Evolutionary conservation across 2,797 vertebrate genomes (phyloP), one percentile per base, ranked within the genome.

Genomic region (Pampus argenteus): DNA sequence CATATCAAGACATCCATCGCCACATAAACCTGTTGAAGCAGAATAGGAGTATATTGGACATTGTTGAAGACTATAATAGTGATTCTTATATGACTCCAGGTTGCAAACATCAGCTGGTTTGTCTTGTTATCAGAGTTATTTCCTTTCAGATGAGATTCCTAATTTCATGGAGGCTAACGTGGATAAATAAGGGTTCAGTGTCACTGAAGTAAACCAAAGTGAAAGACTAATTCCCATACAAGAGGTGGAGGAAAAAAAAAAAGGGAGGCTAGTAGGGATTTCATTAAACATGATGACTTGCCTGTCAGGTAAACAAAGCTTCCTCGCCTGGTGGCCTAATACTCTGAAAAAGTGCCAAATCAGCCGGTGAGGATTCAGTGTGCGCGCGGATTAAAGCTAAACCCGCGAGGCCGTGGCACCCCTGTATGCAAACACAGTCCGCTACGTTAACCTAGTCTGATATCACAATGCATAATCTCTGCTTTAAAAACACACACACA

Each of bases 401-500:
- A 84, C 78, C 84, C 13, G 65, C 31, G 50, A 83, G 82, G 78
- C 86, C 20, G 74, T 58, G 77, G 80, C 86, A 62, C 74, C 87
- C 75, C 82, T 85, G 88, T 87, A 89, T 86, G 88, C 91, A 90
- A 91, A 91, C 88, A 88, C 82, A 84, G 85, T 76, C 83, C 75
- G 85, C 90, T 83, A 85, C 82, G 79, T 88, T 91, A 80, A 89
- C 91, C 83, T 79, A 81, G 86, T 92, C 82, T 90, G 85, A 91
- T 93, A 93, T 93, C 94, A 93, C 88, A 90, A 91, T 91, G 92
- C 89, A 92, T 93, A 93, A 94, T 94, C 93, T 94, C 87, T 89
- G 83, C 76, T 86, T 86, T 74, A 51, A 66, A 84, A 71, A 74
- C n/a, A n/a, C n/a, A 58, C 63, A 74, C 36, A 73, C 56, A 67